Evolutionary conservation across 2,888 invertebrate species (phyloP).

Genomic region (Abrostola triplasia): DNA sequence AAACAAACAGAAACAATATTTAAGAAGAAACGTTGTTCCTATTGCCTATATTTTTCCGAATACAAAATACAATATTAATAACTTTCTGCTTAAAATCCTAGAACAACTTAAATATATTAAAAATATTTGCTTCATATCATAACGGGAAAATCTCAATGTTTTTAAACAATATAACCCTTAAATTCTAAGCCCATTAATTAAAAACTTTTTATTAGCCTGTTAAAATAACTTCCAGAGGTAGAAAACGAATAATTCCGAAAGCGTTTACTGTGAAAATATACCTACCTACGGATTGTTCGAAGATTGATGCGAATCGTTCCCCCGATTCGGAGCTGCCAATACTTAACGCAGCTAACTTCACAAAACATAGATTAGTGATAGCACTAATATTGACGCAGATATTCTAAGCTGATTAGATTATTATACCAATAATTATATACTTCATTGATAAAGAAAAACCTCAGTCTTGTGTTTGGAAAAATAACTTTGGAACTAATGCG

Average conservation of each 20-base stretch:
- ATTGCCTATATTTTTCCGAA: too few species aligned
- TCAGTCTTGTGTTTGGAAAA: too few species aligned
- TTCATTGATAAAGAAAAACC: too few species aligned
- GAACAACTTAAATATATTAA: too few species aligned
- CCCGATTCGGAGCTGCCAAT: slow-evolving; percentile 11
- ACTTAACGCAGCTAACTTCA: not conserved
- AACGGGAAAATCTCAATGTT: not conserved
- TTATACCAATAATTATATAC: too few species aligned
- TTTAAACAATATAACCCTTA: not conserved
- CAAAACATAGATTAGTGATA: not conserved
- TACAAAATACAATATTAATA: too few species aligned
- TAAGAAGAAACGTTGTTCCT: too few species aligned
- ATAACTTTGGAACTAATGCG: too few species aligned
- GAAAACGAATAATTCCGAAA: slow-evolving; percentile 15
- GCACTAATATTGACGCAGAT: not conserved
- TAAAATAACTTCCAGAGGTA: slow-evolving; percentile 1
- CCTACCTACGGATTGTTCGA: slow-evolving; percentile 32
- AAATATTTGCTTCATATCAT: not conserved
- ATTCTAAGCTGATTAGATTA: not conserved
- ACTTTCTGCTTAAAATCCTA: too few species aligned
- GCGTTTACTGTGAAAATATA: slow-evolving; percentile 17
- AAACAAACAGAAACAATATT: too few species aligned
- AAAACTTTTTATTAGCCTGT: slow-evolving; percentile 9
- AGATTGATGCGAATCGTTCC: slow-evolving; percentile 35
- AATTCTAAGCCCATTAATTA: slow-evolving; percentile 2